Percentiles rank a stretch among this genome's conserved stretches.
phyloP scores from a whole-genome alignment of 2,113 vertebrate species.

The Bothrops jararaca region DNA sequence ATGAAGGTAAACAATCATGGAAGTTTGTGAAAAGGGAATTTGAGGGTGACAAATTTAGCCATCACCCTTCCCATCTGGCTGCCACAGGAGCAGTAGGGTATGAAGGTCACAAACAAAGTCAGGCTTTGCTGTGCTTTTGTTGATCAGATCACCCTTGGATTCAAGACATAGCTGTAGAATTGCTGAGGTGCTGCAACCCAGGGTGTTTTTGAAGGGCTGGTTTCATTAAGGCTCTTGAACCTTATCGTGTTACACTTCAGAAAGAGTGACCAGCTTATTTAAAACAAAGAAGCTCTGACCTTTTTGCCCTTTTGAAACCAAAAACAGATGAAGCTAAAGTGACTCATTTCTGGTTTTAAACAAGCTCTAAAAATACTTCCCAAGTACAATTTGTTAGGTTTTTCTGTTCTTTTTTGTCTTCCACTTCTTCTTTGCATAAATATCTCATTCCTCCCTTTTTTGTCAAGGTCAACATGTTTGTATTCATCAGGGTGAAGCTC shows the following conservation, averaged over 20 bases:
- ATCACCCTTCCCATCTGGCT: constrained; percentile 50
- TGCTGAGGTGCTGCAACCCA: constrained; percentile 46
- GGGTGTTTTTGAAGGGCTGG: constrained; percentile 68
- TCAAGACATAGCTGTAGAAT: constrained; percentile 51
- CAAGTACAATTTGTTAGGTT: constrained; percentile 51
- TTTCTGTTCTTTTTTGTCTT: constrained; percentile 31
- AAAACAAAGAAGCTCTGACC: constrained; percentile 82
- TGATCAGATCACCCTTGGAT: constrained; percentile 55
- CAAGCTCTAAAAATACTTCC: constrained; percentile 70
- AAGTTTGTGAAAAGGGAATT: constrained; percentile 13
- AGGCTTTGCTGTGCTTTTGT: constrained; percentile 53
- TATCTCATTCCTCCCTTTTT: constrained; percentile 47
- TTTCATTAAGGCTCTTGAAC: constrained; percentile 71
- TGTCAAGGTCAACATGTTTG: constrained; percentile 57
- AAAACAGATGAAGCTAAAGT: constrained; percentile 88
- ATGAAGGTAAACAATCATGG: background rate
- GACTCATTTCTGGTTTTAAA: constrained; percentile 87
- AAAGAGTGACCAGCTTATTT: constrained; percentile 76
- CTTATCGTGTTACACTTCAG: constrained; percentile 78
- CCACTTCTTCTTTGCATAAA: constrained; percentile 61
- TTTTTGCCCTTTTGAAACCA: constrained; percentile 80
- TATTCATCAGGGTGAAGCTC: constrained; percentile 39
- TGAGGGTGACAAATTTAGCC: constrained; percentile 53
- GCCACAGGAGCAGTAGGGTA: constrained; percentile 60
- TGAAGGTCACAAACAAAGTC: constrained; percentile 71